Conservation (phyloP, 2,888 invertebrate species). For the Arge pagana region DNA sequence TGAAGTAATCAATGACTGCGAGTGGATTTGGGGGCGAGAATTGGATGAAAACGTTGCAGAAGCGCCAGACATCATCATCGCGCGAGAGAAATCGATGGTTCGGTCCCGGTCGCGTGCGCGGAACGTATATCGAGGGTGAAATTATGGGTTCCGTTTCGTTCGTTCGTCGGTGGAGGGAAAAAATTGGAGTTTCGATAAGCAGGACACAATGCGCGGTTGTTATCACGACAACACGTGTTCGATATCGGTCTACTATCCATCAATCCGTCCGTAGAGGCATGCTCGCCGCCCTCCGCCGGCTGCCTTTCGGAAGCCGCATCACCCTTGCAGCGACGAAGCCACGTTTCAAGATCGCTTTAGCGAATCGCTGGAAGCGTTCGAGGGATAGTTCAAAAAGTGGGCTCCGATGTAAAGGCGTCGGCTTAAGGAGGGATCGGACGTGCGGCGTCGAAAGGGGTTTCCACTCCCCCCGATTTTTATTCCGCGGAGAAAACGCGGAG, state of each 20-base stretch:
- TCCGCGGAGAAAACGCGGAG: too few species aligned
- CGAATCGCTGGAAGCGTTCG: constrained; percentile 9
- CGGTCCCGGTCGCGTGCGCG: too few species aligned
- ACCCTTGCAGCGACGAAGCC: constrained; percentile 3
- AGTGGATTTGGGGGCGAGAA: too few species aligned
- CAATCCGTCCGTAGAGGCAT: constrained; percentile 20
- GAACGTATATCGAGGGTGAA: too few species aligned
- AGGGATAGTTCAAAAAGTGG: constrained; percentile 22
- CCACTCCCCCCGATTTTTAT: too few species aligned
- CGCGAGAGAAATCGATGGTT: too few species aligned
- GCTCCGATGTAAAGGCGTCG: constrained; percentile 21
- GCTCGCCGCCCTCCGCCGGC: constrained; percentile 10
- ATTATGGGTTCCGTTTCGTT: too few species aligned
- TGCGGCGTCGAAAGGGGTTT: constrained; percentile 7
- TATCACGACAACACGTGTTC: constrained; percentile 25
- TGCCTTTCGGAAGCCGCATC: not conserved
- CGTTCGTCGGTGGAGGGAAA: constrained; percentile 8
- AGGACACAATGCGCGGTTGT: constrained; percentile 23
- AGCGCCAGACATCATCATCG: too few species aligned
- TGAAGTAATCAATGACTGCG: too few species aligned
- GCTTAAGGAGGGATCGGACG: constrained; percentile 16
- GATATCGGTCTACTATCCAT: constrained; percentile 24
- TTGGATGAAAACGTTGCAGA: too few species aligned
- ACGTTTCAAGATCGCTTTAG: constrained; percentile 5
- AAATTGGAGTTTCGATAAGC: not conserved